A percentile compares a stretch with the other conserved stretches of the same genome.
phyloP scores from a whole-genome alignment of 1,140 invertebrate genomes.

The Bombus cullumanus region DNA sequence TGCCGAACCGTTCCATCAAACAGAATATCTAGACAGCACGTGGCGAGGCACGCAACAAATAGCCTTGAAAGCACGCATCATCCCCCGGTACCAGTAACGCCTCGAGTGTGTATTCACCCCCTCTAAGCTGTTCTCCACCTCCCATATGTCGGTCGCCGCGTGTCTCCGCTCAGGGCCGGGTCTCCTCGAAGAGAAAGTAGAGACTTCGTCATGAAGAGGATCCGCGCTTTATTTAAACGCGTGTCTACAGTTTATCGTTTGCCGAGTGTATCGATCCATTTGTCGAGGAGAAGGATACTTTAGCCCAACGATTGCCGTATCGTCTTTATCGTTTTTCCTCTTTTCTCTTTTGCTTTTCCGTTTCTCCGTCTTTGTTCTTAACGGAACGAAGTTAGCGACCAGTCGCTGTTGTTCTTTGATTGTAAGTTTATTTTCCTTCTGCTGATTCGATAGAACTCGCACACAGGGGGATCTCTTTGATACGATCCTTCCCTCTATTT shows the following conservation, averaged over 20 bases:
- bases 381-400: slow-evolving; percentile 13
- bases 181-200: not conserved
- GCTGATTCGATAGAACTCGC: slow-evolving; percentile 33
- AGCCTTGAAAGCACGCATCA: slow-evolving; percentile 63
- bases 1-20: slow-evolving; percentile 50
- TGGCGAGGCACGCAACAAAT: slow-evolving; percentile 73
- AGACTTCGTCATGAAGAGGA: not conserved
- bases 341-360: not conserved
- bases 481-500: not conserved
- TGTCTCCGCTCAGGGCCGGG: slow-evolving; percentile 7
- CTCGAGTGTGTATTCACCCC: slow-evolving; percentile 58
- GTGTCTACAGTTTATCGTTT: slow-evolving; percentile 43
- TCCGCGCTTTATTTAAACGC: slow-evolving; percentile 43
- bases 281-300: not conserved
- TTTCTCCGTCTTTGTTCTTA: not conserved
- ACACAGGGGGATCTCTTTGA: slow-evolving; percentile 15
- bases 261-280: slow-evolving; percentile 34
- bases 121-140: not conserved
- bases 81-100: slow-evolving; percentile 37
- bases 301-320: not conserved
- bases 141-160: slow-evolving; percentile 5
- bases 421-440: slow-evolving; percentile 42
- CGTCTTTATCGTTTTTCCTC: not conserved
- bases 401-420: slow-evolving; percentile 36
- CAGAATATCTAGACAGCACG: slow-evolving; percentile 70